Evolutionary conservation across 2,797 vertebrate genomes (phyloP).

Genomic region (Amniataba percoides): DNA sequence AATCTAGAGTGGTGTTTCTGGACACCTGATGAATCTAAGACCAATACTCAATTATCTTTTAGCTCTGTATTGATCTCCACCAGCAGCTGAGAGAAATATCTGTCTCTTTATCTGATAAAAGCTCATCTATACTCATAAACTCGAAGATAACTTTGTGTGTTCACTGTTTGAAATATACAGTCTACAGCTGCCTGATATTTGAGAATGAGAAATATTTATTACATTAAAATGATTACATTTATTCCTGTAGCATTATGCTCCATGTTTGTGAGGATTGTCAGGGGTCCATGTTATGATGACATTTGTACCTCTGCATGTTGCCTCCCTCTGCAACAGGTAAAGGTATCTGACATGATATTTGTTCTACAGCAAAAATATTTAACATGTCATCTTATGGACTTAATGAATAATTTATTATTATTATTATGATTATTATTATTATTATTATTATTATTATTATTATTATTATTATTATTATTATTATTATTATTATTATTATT

Average conservation of each 20-base stretch:
- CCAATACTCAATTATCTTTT: not conserved
- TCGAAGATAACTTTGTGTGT: not conserved
- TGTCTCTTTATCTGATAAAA: not conserved
- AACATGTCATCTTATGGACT: too few species aligned
- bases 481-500: too few species aligned
- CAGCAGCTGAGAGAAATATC: not conserved
- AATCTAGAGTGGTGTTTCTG: not conserved
- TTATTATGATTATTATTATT: too few species aligned
- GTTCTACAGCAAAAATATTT: not conserved
- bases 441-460: too few species aligned
- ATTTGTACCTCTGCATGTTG: not conserved
- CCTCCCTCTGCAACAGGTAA: not conserved
- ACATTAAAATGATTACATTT: not conserved
- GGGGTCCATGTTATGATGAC: not conserved
- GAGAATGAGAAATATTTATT: too few species aligned
- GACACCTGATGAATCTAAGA: not conserved
- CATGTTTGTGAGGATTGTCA: not conserved
- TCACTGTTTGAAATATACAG: not conserved
- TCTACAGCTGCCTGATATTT: not conserved
- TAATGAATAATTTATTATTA: too few species aligned
- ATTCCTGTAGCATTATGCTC: not conserved
- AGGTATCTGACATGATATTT: slow-evolving; percentile 4
- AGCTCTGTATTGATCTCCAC: slow-evolving; percentile 4
- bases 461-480: too few species aligned
- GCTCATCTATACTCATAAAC: not conserved